Percentiles rank a stretch among this genome's conserved stretches.
Conservation (phyloP, 2,888 invertebrate species). For the Helleia helle region DNA sequence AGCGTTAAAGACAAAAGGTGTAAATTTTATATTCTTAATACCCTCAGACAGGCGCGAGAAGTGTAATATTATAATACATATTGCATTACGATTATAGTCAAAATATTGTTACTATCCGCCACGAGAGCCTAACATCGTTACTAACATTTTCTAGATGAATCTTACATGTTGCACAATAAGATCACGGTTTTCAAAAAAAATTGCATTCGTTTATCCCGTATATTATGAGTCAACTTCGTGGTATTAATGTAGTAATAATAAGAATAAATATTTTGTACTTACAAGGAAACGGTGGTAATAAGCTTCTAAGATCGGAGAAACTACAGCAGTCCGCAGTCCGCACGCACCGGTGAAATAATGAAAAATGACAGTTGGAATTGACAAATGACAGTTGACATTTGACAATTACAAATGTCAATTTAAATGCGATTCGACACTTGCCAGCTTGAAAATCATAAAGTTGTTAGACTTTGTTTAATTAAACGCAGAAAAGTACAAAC, state of each 20-base stretch:
- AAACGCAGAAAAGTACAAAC: no score
- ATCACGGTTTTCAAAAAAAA: not conserved
- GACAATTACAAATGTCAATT: no score
- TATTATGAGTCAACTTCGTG: no score
- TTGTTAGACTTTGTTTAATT: no score
- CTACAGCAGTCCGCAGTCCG: no score
- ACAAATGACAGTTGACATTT: not conserved
- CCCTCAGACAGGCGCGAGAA: no score
- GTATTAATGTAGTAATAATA: not conserved
- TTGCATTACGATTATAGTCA: no score
- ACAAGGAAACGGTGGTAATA: conserved; percentile 16
- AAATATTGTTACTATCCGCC: not conserved
- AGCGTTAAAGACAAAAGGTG: no score
- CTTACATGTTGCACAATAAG: conserved; percentile 11
- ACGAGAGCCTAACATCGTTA: not conserved
- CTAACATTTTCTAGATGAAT: conserved; percentile 17
- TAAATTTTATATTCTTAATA: not conserved
- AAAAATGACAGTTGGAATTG: conserved; percentile 14
- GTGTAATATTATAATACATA: no score
- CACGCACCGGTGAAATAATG: conserved; percentile 21
- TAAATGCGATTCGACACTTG: no score
- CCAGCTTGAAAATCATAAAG: no score
- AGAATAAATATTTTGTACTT: conserved; percentile 15
- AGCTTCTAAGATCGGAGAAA: conserved; percentile 13
- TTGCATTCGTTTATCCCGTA: no score